Conservation (phyloP, 2,113 vertebrate genomes). For the Neoarius graeffei region DNA sequence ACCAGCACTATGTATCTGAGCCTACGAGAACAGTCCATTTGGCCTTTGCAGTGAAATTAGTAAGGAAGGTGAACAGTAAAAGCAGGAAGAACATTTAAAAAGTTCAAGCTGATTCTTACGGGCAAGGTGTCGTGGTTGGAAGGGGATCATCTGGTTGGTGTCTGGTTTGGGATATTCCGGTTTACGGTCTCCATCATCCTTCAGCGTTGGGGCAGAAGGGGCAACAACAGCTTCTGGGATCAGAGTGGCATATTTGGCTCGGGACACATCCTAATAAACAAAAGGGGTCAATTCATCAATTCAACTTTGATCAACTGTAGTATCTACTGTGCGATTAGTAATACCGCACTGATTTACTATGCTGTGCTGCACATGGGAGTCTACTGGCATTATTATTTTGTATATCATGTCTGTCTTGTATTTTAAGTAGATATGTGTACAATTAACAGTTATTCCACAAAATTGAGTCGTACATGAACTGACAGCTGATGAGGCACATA, state of each 20-base stretch:
- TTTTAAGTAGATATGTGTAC: not conserved
- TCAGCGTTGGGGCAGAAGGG: slow-evolving; percentile 85
- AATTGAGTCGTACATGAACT: no score
- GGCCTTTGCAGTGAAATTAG: not conserved
- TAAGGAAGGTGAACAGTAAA: not conserved
- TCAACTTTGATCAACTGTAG: not conserved
- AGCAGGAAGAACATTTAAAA: not conserved
- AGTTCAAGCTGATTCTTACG: slow-evolving; percentile 75
- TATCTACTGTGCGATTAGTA: not conserved
- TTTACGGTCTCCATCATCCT: slow-evolving; percentile 94
- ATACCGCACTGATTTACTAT: not conserved
- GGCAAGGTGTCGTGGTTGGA: slow-evolving; percentile 95
- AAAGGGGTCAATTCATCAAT: not conserved
- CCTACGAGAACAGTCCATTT: not conserved
- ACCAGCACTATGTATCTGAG: no score
- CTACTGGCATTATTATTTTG: not conserved
- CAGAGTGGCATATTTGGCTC: slow-evolving; percentile 88
- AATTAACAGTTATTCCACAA: no score
- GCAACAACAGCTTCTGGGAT: slow-evolving; percentile 93
- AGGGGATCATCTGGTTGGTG: slow-evolving; percentile 98
- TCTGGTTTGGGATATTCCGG: slow-evolving; percentile 98
- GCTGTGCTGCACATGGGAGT: no score
- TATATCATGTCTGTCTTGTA: not conserved
- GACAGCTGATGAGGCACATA: no score
- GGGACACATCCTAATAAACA: slow-evolving; percentile 86